Conservation (phyloP, 1,140 invertebrate genomes). For the Acromyrmex heyeri region DNA sequence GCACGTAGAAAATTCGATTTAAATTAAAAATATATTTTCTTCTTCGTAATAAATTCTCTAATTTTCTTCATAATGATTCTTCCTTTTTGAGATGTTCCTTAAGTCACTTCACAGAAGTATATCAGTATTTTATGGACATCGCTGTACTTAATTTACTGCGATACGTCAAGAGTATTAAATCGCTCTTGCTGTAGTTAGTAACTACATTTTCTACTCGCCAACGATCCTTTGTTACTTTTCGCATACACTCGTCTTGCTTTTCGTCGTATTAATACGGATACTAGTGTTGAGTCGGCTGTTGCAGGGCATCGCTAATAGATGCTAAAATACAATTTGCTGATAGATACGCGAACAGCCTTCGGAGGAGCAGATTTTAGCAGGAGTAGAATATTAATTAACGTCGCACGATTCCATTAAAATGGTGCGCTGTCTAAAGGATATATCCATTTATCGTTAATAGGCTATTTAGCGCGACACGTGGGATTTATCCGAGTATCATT, state of each 20-base stretch:
- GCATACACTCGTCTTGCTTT: slow-evolving; percentile 35
- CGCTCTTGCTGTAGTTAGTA: slow-evolving; percentile 41
- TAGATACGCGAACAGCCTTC: slow-evolving; percentile 65
- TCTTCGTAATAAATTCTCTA: slow-evolving; percentile 6
- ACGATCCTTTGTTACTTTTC: slow-evolving; percentile 52
- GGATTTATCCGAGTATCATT: slow-evolving; percentile 48
- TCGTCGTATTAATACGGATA: slow-evolving; percentile 36
- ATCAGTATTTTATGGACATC: slow-evolving; percentile 40
- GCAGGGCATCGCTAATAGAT: slow-evolving; percentile 71
- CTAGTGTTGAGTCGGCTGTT: slow-evolving; percentile 17
- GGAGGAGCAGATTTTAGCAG: slow-evolving; percentile 52
- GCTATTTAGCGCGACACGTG: slow-evolving; percentile 65
- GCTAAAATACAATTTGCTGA: slow-evolving; percentile 71
- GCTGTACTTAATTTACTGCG: slow-evolving; percentile 51
- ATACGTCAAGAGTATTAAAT: slow-evolving; percentile 42
- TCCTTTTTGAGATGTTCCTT: background rate
- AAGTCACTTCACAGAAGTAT: slow-evolving; percentile 18
- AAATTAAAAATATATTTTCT: slow-evolving; percentile 31
- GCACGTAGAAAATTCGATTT: slow-evolving; percentile 23
- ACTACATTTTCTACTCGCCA: slow-evolving; percentile 41
- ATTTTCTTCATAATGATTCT: slow-evolving; percentile 27
- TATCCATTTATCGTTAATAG: slow-evolving; percentile 66
- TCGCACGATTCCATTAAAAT: slow-evolving; percentile 71
- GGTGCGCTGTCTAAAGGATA: slow-evolving; percentile 63
- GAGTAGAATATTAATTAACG: slow-evolving; percentile 74